A percentile compares a stretch with the other conserved stretches of the same genome.
Conservation (phyloP, 1,140 invertebrate species). For the Eubasilissa regina region DNA sequence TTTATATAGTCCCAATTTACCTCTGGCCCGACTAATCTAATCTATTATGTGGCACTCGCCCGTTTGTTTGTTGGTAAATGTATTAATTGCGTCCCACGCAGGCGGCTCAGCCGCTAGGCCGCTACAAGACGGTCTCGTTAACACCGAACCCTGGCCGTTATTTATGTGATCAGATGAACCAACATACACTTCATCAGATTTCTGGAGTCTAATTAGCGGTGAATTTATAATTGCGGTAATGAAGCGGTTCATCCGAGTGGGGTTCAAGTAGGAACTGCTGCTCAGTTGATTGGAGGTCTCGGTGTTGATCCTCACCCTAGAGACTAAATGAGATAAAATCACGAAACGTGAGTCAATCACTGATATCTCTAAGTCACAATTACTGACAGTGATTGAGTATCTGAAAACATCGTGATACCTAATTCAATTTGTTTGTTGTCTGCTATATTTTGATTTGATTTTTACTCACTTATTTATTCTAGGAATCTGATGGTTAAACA, state of each 20-base stretch:
- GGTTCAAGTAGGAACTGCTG: not conserved
- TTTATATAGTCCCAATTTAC: slow-evolving; percentile 41
- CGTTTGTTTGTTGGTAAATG: slow-evolving; percentile 40
- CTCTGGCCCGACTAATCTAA: slow-evolving; percentile 34
- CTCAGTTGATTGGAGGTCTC: not conserved
- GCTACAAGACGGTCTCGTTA: slow-evolving; percentile 26
- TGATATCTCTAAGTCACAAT: no score
- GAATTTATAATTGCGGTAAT: slow-evolving; percentile 32
- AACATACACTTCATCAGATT: slow-evolving; percentile 19
- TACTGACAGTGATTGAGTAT: no score
- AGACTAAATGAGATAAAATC: no score
- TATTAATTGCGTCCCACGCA: slow-evolving; percentile 31
- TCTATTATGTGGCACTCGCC: slow-evolving; percentile 43
- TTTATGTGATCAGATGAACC: slow-evolving; percentile 23
- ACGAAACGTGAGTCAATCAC: no score
- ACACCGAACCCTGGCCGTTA: slow-evolving; percentile 9
- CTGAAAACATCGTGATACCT: no score
- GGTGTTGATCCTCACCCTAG: no score
- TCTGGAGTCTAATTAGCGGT: not conserved
- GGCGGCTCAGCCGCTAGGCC: not conserved
- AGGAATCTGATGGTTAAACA: no score
- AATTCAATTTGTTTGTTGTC: no score
- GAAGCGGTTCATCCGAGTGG: not conserved
- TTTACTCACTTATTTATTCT: no score
- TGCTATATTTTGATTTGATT: no score